Evolutionary conservation across 2,797 vertebrate species (phyloP).

Genomic region (Anas flavirostris): DNA sequence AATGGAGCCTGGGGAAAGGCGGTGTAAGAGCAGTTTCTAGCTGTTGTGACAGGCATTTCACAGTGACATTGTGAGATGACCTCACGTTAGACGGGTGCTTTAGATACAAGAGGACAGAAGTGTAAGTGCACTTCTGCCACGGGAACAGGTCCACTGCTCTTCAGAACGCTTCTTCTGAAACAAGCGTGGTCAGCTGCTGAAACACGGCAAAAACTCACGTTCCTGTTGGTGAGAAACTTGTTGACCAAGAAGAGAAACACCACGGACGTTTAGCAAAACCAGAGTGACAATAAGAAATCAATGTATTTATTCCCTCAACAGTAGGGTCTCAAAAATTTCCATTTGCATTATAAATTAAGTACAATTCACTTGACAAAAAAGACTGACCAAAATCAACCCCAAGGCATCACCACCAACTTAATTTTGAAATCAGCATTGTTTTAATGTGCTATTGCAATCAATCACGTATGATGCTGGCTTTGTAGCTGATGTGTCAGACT

Average conservation of each 20-base stretch:
- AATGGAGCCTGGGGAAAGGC: background rate
- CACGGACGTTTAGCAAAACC: background rate
- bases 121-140: background rate
- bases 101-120: background rate
- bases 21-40: background rate
- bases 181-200: background rate
- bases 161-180: background rate
- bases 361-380: background rate
- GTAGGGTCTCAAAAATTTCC: background rate
- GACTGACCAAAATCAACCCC: background rate
- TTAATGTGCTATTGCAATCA: background rate
- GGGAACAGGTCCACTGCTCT: background rate
- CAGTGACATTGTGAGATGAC: background rate
- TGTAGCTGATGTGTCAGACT: background rate
- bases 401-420: background rate
- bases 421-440: background rate
- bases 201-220: background rate
- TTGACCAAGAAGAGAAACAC: background rate
- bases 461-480: background rate
- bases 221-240: background rate
- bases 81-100: background rate
- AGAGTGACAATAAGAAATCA: background rate
- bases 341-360: background rate
- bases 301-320: background rate
- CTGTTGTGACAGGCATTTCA: background rate